Evolutionary conservation across 2,888 invertebrate genomes (phyloP).

Genomic region (Tanytarsus gracilentus): DNA sequence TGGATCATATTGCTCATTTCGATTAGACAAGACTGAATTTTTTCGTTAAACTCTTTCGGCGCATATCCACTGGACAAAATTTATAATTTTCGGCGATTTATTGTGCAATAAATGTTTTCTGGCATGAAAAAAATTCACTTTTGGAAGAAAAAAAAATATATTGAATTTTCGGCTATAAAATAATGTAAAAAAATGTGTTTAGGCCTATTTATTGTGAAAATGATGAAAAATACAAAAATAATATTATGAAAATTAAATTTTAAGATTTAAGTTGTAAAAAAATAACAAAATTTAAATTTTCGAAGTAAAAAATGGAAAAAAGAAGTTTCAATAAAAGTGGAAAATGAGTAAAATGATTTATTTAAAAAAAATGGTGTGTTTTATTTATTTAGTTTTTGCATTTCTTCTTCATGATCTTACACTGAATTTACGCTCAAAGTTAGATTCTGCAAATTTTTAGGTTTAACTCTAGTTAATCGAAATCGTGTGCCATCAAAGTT

Average conservation of each 20-base stretch:
- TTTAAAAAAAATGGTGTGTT: neutral
- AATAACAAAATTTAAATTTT: slow-evolving; percentile 7
- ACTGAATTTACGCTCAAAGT: too few species aligned
- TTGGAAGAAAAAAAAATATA: neutral
- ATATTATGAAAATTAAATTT: neutral
- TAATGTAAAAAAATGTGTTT: neutral
- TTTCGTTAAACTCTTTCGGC: too few species aligned
- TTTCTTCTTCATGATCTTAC: too few species aligned
- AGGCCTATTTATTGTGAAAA: neutral
- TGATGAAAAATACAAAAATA: neutral
- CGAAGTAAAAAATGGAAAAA: slow-evolving; percentile 1
- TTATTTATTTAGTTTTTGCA: neutral
- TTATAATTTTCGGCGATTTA: too few species aligned
- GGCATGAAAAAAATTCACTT: neutral
- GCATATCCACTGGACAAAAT: too few species aligned
- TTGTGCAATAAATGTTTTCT: too few species aligned
- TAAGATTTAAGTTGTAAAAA: neutral
- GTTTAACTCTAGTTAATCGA: too few species aligned
- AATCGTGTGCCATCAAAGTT: too few species aligned
- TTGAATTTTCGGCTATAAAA: neutral
- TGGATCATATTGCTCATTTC: too few species aligned
- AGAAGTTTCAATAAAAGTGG: neutral
- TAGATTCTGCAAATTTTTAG: too few species aligned
- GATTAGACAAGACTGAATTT: too few species aligned
- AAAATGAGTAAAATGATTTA: slow-evolving; percentile 13